phyloP scores from a whole-genome alignment of 2,797 vertebrate species.

The Austrolebias charrua region DNA sequence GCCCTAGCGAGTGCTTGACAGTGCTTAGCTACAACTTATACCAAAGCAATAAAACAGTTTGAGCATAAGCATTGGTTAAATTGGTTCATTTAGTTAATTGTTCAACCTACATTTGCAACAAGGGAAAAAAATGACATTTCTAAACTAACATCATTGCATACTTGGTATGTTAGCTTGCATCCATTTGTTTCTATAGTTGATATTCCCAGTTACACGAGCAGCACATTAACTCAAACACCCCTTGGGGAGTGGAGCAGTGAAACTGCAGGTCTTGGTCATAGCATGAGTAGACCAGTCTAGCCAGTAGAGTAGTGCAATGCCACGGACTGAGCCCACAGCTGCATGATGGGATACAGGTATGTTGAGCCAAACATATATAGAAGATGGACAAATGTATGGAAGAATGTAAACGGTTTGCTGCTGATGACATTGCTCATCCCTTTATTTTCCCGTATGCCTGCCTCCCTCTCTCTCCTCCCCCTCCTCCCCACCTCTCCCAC shows the following conservation, averaged over 20 bases:
- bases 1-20: no score
- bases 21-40: neutral
- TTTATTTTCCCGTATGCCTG: slow-evolving; percentile 75
- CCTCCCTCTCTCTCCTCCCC: slow-evolving; percentile 50
- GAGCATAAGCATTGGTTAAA: neutral
- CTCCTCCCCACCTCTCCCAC: slow-evolving; percentile 58
- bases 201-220: neutral
- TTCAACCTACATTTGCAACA: neutral
- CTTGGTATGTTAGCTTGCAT: neutral
- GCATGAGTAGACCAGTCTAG: slow-evolving; percentile 65
- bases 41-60: neutral
- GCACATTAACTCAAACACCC: slow-evolving; percentile 36
- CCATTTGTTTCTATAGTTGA: neutral
- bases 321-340: slow-evolving; percentile 74
- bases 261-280: slow-evolving; percentile 44
- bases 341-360: slow-evolving; percentile 86
- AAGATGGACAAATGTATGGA: slow-evolving; percentile 77
- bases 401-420: slow-evolving; percentile 77
- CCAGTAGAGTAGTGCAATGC: slow-evolving; percentile 73
- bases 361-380: slow-evolving; percentile 67
- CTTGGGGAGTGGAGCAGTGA: slow-evolving; percentile 66
- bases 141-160: neutral
- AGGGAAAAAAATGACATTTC: neutral
- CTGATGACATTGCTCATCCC: slow-evolving; percentile 77
- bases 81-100: neutral